phyloP scores from a whole-genome alignment of 2,113 vertebrate species.

The Nansenia antarctica region DNA sequence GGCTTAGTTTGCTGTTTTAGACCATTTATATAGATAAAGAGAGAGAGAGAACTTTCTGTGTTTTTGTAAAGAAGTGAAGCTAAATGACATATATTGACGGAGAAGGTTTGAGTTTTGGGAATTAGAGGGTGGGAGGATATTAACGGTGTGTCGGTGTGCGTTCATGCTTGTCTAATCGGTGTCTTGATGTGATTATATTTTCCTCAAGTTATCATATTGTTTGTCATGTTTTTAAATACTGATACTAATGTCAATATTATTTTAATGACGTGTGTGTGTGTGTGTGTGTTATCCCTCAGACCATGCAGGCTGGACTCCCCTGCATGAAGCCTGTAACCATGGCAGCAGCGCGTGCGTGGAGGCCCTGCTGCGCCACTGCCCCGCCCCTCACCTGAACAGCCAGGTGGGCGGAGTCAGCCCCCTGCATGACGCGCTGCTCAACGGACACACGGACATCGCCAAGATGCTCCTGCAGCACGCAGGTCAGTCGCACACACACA shows the following conservation, averaged over 20 bases:
- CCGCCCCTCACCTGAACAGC: slow-evolving; percentile 84
- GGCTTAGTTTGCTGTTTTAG: too few relatives aligned
- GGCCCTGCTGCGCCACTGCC: slow-evolving; percentile 87
- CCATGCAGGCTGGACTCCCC: slow-evolving; percentile 94
- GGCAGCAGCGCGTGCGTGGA: slow-evolving; percentile 89
- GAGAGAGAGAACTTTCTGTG: too few relatives aligned
- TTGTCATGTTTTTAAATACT: too few relatives aligned
- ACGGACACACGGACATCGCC: slow-evolving; percentile 88
- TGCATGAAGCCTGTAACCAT: slow-evolving; percentile 98
- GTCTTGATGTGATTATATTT: too few relatives aligned
- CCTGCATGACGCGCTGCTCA: slow-evolving; percentile 89
- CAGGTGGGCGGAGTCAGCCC: slow-evolving; percentile 92
- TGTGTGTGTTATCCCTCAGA: slow-evolving; percentile 69
- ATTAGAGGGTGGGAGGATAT: too few relatives aligned
- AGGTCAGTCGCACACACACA: slow-evolving; percentile 74
- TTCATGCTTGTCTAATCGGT: too few relatives aligned
- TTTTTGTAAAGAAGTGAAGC: too few relatives aligned
- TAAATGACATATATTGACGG: too few relatives aligned
- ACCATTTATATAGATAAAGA: too few relatives aligned
- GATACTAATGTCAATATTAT: too few relatives aligned
- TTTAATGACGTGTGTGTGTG: neutral
- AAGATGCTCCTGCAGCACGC: slow-evolving; percentile 87
- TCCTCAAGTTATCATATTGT: too few relatives aligned
- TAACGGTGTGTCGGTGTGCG: neutral
- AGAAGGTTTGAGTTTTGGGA: too few relatives aligned